Conservation (phyloP, 2,113 vertebrate species). For the Lichenostomus cassidix region DNA sequence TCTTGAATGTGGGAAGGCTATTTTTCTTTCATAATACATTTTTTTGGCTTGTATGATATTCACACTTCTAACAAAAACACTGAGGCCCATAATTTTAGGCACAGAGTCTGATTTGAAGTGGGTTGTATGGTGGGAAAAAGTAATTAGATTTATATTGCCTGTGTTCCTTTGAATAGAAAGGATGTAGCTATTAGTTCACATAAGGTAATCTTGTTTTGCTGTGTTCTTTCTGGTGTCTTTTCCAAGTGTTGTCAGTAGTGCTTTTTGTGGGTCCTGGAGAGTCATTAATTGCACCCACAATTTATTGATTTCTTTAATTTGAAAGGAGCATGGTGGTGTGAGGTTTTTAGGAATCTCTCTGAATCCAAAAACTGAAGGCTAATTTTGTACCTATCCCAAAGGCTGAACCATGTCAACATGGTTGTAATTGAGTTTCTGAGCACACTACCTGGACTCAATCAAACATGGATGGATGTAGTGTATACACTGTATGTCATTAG, state of each 20-base stretch:
- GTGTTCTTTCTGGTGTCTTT: not conserved
- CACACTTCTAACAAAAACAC: not conserved
- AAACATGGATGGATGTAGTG: not conserved
- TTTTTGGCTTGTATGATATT: not conserved
- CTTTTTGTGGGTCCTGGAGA: not conserved
- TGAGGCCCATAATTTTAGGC: not conserved
- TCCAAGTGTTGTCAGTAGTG: not conserved
- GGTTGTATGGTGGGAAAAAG: not conserved
- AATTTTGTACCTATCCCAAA: not conserved
- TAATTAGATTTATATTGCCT: not conserved
- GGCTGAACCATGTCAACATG: not conserved
- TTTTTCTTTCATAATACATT: not conserved
- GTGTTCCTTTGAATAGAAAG: not conserved
- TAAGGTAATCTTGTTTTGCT: not conserved
- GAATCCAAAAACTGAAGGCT: not conserved
- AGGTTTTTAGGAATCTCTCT: not conserved
- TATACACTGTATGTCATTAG: not conserved
- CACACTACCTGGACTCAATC: not conserved
- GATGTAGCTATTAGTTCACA: not conserved
- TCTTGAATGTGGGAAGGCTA: not conserved
- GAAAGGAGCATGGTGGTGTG: not conserved
- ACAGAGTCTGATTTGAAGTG: not conserved
- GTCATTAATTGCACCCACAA: not conserved
- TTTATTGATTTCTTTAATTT: not conserved
- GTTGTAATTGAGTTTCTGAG: not conserved